A percentile compares a stretch with the other conserved stretches of the same genome.
Conservation (phyloP, 2,888 invertebrate genomes). For the Crocallis elinguaria region DNA sequence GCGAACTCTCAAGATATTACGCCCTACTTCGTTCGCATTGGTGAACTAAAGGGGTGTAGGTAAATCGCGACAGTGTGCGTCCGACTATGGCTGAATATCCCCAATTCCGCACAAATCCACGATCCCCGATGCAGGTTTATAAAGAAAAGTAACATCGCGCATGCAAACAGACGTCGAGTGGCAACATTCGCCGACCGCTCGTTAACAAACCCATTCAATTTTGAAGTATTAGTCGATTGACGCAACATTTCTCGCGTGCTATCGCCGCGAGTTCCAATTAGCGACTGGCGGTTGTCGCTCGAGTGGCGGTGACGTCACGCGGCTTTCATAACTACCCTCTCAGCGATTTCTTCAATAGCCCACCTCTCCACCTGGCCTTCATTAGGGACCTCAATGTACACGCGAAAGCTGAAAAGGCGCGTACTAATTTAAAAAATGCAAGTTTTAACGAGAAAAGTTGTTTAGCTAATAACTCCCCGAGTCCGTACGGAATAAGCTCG, state of each 20-base stretch:
- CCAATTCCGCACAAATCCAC: conserved; percentile 56
- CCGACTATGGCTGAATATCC: conserved; percentile 58
- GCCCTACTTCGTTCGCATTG: conserved; percentile 82
- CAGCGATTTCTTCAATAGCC: conserved; percentile 79
- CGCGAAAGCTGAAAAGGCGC: conserved; percentile 70
- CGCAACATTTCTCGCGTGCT: conserved; percentile 80
- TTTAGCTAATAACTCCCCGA: conserved; percentile 73
- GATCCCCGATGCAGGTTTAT: conserved; percentile 38
- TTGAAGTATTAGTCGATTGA: conserved; percentile 83
- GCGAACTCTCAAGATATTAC: conserved; percentile 83
- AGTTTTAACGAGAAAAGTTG: conserved; percentile 76
- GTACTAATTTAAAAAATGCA: conserved; percentile 73
- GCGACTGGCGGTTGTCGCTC: conserved; percentile 79
- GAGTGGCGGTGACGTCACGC: conserved; percentile 81
- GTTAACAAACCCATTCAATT: conserved; percentile 82
- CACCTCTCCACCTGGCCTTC: conserved; percentile 82
- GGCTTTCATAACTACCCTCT: conserved; percentile 84
- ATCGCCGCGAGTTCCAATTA: conserved; percentile 82
- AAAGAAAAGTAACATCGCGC: conserved; percentile 42
- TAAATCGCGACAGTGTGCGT: conserved; percentile 66
- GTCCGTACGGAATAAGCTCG: conserved; percentile 17
- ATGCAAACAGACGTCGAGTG: conserved; percentile 62
- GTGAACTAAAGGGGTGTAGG: conserved; percentile 81
- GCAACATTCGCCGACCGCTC: conserved; percentile 78
- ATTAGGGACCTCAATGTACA: conserved; percentile 78